Base-by-base conservation (phyloP, 2,113 vertebrate genomes). In the Paramormyrops kingsleyae region DNA sequence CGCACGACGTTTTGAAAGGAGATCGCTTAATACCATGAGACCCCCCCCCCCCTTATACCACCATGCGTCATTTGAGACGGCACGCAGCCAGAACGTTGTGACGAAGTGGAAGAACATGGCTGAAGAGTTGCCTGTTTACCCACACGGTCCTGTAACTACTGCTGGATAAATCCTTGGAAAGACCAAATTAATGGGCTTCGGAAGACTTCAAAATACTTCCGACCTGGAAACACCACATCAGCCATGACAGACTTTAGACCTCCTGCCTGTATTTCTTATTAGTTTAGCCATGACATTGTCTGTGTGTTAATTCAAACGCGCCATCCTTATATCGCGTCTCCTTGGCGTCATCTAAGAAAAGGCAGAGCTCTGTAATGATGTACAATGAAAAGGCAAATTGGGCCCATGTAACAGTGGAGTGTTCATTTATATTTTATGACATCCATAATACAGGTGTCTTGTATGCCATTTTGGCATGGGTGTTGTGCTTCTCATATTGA, bases 181-280 rank as follows among this genome's bases (percentile, higher is more conserved):
- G 80, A 74, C 66, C 19, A 66, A 90, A 89, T 92, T 91, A 92
- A 93, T 92, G 86, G 91, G 90, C 90, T 85, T 91, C 88, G 86
- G 39, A 86, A 88, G 88, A 50, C 93, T 94, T 96, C 94, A 92
- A 94, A 94, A 94, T 92, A 90, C 91, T 91, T 93, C 91, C 90
- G 92, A n/a, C 93, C 92, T 91, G 91, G 90, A 88, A 91, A 92
- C 91, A 93, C 90, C 90, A 90, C 91, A 94, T 92, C 92, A 53
- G 90, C 88, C 91, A 88, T 89, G 90, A 94, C 92, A 94, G 93
- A 93, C 92, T 92, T 87, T 90, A 89, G 91, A 90, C 91, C 90
- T 91, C 90, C 94, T 49, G 39, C 80, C 88, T 88, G 90, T 50
- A 91, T 92, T 92, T 95, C 93, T 94, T 85, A 94, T 93, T 91